Percentiles rank a stretch among this genome's conserved stretches.
These are phyloP conservation scores for Mohoua ochrocephala DNA, from an alignment of 2,113 vertebrate genomes.

Conservation along the genomic window DNA sequence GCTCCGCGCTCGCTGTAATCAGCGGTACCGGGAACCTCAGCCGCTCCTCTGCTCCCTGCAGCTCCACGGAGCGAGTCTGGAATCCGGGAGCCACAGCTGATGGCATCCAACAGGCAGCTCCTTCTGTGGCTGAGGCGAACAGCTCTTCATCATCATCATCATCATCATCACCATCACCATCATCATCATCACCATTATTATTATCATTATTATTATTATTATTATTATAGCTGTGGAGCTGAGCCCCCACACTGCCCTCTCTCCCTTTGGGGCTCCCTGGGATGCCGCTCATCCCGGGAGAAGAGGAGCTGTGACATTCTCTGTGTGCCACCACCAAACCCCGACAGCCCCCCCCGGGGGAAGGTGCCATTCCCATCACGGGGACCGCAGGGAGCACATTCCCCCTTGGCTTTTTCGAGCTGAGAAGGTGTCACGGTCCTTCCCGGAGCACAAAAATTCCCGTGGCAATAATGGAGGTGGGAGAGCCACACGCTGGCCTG, in stretches of 20 bases:
- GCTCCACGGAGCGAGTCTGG: background rate
- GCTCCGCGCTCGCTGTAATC: background rate
- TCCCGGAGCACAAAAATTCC: accelerated
- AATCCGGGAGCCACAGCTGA: background rate
- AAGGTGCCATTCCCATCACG: background rate
- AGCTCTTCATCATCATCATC: background rate
- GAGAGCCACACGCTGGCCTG: accelerated
- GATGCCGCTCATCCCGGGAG: background rate
- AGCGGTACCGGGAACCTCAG: background rate
- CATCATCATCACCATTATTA: no score
- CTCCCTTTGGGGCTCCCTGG: background rate
- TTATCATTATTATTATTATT: background rate
- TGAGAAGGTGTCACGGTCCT: background rate
- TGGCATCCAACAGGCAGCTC: background rate
- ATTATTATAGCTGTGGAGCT: background rate
- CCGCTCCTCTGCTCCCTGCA: background rate
- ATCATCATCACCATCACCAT: no score
- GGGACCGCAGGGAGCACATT: background rate
- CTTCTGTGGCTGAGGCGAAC: background rate
- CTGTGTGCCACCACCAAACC: accelerated
- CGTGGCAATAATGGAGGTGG: accelerated
- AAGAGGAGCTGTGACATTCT: background rate
- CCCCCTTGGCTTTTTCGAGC: background rate
- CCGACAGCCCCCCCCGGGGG: accelerated
- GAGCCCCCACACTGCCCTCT: background rate